Conservation (phyloP, 2,888 invertebrate genomes). For the Oscheius myriophilus region DNA sequence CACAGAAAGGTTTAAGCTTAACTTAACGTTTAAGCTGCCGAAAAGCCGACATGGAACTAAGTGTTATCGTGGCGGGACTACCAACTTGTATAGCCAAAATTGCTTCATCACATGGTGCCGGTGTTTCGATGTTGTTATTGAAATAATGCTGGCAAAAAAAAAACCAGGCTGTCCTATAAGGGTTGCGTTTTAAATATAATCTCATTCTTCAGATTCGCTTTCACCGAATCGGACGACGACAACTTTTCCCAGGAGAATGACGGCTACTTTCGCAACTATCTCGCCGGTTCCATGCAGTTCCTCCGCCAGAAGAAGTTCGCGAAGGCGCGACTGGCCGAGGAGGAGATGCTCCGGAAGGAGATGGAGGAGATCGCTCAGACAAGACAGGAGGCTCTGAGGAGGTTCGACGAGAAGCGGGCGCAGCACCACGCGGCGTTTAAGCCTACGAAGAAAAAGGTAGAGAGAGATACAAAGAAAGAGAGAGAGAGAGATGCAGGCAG, state of each 20-base stretch:
- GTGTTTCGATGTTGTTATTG: no score
- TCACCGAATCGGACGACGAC: constrained; percentile 14
- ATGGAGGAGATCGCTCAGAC: constrained; percentile 1
- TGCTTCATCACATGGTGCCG: no score
- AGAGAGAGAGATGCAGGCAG: no score
- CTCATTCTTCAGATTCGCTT: constrained; percentile 12
- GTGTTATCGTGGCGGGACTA: no score
- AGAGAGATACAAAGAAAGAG: no score
- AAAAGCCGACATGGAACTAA: no score
- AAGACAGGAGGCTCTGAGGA: neutral
- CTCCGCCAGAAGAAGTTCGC: constrained; percentile 16
- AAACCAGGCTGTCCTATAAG: no score
- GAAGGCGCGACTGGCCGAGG: constrained; percentile 2
- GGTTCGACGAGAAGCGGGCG: neutral
- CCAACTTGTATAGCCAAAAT: no score
- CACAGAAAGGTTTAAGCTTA: no score
- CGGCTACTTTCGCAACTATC: constrained; percentile 2
- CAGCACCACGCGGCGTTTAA: constrained; percentile 4
- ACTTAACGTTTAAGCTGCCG: no score
- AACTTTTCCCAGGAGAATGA: neutral
- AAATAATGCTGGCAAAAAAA: no score
- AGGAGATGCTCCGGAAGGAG: neutral
- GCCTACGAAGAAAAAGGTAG: constrained; percentile 4
- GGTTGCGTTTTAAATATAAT: no score
- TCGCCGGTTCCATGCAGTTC: constrained; percentile 8